Conservation (phyloP, 2,113 vertebrate genomes). For the Myrmecophaga tridactyla region DNA sequence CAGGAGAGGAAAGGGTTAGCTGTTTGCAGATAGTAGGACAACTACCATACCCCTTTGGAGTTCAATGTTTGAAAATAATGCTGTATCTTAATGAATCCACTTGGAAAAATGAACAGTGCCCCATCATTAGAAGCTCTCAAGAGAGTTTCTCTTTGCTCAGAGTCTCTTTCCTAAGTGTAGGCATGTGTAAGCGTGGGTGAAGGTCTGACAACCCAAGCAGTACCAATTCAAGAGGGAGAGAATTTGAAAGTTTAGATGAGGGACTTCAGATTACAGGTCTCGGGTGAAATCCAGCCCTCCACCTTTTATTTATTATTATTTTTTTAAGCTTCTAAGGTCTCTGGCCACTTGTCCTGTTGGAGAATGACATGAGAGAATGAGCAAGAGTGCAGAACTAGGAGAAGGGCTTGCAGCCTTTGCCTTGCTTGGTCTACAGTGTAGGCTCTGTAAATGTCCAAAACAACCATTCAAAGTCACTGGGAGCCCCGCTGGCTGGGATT, state of each 20-base stretch:
- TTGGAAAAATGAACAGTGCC: background rate
- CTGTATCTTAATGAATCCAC: background rate
- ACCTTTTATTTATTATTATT: no score
- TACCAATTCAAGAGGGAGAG: background rate
- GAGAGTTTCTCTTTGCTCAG: background rate
- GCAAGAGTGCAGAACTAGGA: background rate
- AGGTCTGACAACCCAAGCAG: background rate
- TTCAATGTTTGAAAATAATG: background rate
- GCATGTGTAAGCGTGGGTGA: background rate
- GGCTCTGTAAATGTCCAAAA: background rate
- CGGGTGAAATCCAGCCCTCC: background rate
- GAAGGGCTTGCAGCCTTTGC: background rate
- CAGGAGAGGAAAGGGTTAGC: background rate
- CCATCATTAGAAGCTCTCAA: background rate
- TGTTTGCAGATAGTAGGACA: background rate
- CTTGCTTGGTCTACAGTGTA: background rate
- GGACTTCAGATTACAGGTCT: background rate
- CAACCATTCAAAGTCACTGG: background rate
- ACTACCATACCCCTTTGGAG: background rate
- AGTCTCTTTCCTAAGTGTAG: background rate
- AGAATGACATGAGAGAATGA: background rate
- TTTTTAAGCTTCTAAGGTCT: background rate
- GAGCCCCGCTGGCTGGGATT: background rate
- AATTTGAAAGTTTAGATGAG: background rate
- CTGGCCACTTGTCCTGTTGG: background rate